phyloP scores from a whole-genome alignment of 2,888 invertebrate genomes.

The Standfussiana lucernea region DNA sequence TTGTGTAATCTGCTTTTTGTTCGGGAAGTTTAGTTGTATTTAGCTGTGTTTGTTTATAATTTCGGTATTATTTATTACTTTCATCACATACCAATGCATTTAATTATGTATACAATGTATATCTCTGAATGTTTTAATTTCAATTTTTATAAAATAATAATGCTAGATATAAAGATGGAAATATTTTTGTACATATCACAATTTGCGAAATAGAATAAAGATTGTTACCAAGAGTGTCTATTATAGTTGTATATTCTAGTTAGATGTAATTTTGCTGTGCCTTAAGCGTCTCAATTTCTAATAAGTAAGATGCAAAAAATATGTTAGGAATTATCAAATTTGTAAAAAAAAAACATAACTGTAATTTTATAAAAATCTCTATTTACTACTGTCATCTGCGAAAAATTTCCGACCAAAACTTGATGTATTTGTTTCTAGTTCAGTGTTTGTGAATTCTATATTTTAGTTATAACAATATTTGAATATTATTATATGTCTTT shows the following conservation, averaged over 20 bases:
- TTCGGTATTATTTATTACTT: conserved; percentile 67
- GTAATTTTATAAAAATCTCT: conserved; percentile 85
- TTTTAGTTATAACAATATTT: conserved; percentile 60
- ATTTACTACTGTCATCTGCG: conserved; percentile 77
- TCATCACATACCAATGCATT: conserved; percentile 72
- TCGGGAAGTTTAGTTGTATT: conserved; percentile 61
- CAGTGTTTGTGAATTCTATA: conserved; percentile 59
- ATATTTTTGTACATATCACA: conserved; percentile 91
- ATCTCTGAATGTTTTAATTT: conserved; percentile 55
- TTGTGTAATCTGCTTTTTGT: conserved; percentile 63
- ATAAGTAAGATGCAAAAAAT: conserved; percentile 82
- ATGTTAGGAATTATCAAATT: conserved; percentile 83
- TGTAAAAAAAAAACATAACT: conserved; percentile 80
- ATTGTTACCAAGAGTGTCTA: conserved; percentile 89
- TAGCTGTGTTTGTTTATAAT: conserved; percentile 65
- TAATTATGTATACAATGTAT: conserved; percentile 61
- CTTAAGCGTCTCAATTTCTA: conserved; percentile 90
- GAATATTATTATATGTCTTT: conserved; percentile 56
- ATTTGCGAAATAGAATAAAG: conserved; percentile 82
- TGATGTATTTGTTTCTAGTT: conserved; percentile 67
- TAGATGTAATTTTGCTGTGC: conserved; percentile 89
- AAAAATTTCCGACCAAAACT: conserved; percentile 76
- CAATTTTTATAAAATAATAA: conserved; percentile 66
- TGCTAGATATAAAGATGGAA: conserved; percentile 82
- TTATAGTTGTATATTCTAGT: conserved; percentile 80